Evolutionary conservation across 2,888 invertebrate species (phyloP), one percentile per base, ranked within the genome.

Genomic region (Cephus pulcher): DNA sequence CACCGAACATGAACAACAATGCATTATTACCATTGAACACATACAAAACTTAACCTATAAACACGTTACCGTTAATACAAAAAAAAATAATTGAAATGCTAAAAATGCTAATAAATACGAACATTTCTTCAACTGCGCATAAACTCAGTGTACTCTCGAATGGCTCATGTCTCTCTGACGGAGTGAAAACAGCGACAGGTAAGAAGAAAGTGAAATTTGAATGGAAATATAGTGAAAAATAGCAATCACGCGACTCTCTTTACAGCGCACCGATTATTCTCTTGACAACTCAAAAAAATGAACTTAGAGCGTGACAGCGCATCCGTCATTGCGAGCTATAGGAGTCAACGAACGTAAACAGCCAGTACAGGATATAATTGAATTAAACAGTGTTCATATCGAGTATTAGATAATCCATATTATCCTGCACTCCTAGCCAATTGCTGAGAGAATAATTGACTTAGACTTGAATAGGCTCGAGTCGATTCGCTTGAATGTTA

Each of bases 401-500:
- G 56, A 56, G 2, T 23, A 56, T 56, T 9, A 56, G 23, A 56
- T 56, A 56, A 23, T 9, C 56, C 56, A 56, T 56, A 23, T 56
- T 56, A 56, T 56, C 56, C 56, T 9, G 56, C 2, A 56, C 56
- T 56, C 56, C 0, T 23, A 56, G 56, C 23, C 15, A 56, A 56
- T 23, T 56, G 23, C 23, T 23, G 56, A 56, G 23, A 56, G 56
- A 56, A 23, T 56, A 56, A 56, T 56, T 23, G 56, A 56, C 56
- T 56, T 77, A 84, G 75, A 81, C 81, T 73, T 80, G 80, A 6
- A 81, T 80, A 12, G 81, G 70, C 75, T 84, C 81, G 75, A 82
- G 80, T 71, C 82, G 77, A 3, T 78, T 56, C 34, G 71, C 77
- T 79, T 81, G 84, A 70, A 83, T 82, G 33, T 84, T 78, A 11